Evolutionary conservation across 2,888 invertebrate species (phyloP), one percentile per base, ranked within the genome.

Genomic region (Serripes groenlandicus): DNA sequence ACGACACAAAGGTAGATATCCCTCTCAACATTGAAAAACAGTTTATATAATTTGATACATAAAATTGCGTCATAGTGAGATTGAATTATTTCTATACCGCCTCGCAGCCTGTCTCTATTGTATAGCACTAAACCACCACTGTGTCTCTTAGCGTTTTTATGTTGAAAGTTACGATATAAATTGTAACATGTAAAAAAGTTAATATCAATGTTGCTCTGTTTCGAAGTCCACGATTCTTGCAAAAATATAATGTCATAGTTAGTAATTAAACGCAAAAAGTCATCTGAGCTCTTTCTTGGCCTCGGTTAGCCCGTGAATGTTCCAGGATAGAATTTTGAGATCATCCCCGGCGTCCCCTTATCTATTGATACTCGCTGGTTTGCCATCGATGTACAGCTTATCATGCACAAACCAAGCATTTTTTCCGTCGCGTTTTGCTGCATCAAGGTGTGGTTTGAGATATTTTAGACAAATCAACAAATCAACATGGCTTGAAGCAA

Each of bases 381-480:
- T 30, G 0, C 79, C 74, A 26, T 79, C 54, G 0, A 75, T 32
- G 32, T 79, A n/a, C n/a, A n/a, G n/a, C n/a, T n/a, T n/a, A n/a
- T n/a, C n/a, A n/a, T n/a, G n/a, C n/a, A n/a, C n/a, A 79, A 79
- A 4, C 75, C 75, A 79, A 26, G 79, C 70, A 1, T 34, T 49
- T 21, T 75, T 79, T 0, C 70, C 75, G 0, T 60, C 34, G 5
- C 54, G 23, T 15, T 34, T 60, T n/a, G n/a, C n/a, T n/a, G n/a
- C n/a, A n/a, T n/a, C n/a, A n/a, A n/a, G n/a, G n/a, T n/a, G n/a
- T n/a, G n/a, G n/a, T n/a, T n/a, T n/a, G n/a, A n/a, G n/a, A n/a
- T n/a, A n/a, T n/a, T n/a, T n/a, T n/a, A n/a, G n/a, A n/a, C n/a
- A n/a, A n/a, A n/a, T n/a, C n/a, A n/a, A n/a, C n/a, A n/a, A n/a